Evolutionary conservation across 1,140 invertebrate species (phyloP).

Genomic region (Charaxes varanes): DNA sequence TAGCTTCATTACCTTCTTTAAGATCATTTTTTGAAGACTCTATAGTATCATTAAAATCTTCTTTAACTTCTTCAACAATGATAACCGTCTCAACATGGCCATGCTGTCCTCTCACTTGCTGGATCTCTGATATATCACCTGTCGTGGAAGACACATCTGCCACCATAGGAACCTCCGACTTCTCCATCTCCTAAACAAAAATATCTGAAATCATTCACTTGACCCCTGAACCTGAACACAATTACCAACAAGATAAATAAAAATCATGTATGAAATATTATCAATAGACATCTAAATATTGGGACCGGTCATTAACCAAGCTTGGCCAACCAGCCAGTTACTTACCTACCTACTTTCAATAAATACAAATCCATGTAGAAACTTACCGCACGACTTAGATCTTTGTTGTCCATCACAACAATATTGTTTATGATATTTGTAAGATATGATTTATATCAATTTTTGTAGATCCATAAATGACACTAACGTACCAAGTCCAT

Average conservation of each 20-base stretch:
- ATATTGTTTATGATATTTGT: conserved; percentile 12
- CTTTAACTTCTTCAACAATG: conserved; percentile 46
- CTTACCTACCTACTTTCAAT: conserved; percentile 63
- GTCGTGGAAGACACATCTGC: conserved; percentile 57
- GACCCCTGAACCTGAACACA: conserved; percentile 31
- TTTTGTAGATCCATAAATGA: conserved; percentile 29
- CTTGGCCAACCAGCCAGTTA: conserved; percentile 44
- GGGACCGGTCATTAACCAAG: conserved; percentile 57
- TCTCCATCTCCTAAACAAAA: conserved; percentile 58
- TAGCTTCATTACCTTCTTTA: neutral
- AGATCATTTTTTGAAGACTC: neutral
- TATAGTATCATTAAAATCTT: conserved; percentile 21
- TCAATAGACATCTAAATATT: conserved; percentile 38
- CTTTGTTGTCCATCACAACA: conserved; percentile 12
- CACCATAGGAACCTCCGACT: conserved; percentile 47
- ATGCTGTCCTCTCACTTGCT: conserved; percentile 33
- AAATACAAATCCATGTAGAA: conserved; percentile 54
- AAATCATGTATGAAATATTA: conserved; percentile 18
- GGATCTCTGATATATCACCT: conserved; percentile 35
- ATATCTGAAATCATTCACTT: conserved; percentile 14
- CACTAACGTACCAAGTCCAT: conserved; percentile 19
- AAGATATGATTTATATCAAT: conserved; percentile 14
- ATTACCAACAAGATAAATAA: conserved; percentile 16
- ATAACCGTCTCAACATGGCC: conserved; percentile 47
- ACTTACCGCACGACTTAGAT: conserved; percentile 44